A percentile compares a stretch with the other conserved stretches of the same genome.
phyloP scores from a whole-genome alignment of 2,113 vertebrate species.

The Lathamus discolor region DNA sequence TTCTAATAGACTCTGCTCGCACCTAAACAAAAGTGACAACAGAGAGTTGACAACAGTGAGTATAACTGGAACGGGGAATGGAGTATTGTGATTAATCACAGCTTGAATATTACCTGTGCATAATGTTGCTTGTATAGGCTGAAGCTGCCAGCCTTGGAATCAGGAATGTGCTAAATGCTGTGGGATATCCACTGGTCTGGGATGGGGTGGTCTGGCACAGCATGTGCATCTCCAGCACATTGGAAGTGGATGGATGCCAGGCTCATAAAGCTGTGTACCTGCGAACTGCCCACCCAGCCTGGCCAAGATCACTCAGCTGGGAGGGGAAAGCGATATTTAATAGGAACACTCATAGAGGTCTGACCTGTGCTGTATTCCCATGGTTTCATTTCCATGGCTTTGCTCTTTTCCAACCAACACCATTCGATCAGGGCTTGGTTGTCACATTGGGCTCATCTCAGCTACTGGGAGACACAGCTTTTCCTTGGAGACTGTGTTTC shows the following conservation, averaged over 20 bases:
- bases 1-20: background rate
- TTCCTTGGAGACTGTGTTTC: background rate
- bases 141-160: background rate
- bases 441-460: background rate
- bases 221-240: fast-evolving
- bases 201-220: background rate
- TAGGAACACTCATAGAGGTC: background rate
- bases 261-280: background rate
- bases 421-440: fast-evolving
- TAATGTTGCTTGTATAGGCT: background rate
- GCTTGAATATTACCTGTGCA: conserved; percentile 12
- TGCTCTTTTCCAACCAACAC: fast-evolving
- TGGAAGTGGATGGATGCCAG: background rate
- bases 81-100: conserved; percentile 1
- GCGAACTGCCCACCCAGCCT: background rate
- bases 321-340: background rate
- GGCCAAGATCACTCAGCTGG: background rate
- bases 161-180: background rate
- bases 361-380: background rate
- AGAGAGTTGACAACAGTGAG: background rate
- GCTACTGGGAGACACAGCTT: background rate
- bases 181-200: background rate
- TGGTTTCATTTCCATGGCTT: background rate
- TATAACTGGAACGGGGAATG: background rate
- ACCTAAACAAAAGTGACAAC: background rate